phyloP scores from a whole-genome alignment of 2,113 vertebrate species.

The Lycaon pictus region DNA sequence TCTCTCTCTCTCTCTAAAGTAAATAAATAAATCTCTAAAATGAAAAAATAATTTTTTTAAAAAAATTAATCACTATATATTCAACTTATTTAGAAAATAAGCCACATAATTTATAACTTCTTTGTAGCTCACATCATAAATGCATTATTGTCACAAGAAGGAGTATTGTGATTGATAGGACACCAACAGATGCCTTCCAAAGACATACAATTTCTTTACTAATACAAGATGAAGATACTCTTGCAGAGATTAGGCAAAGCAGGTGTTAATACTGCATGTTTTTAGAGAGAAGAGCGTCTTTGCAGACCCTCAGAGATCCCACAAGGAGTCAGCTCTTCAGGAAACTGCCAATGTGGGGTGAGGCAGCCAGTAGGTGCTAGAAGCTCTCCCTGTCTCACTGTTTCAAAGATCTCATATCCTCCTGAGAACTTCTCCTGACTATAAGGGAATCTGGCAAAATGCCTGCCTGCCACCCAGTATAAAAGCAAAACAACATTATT shows the following conservation, averaged over 20 bases:
- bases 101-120: neutral
- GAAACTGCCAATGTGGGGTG: neutral
- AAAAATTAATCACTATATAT: neutral
- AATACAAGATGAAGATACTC: neutral
- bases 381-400: neutral
- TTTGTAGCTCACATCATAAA: neutral
- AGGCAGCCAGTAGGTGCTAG: neutral
- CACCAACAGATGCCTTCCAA: neutral
- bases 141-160: neutral
- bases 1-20: neutral
- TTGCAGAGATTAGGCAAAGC: neutral
- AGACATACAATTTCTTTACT: neutral
- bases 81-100: slow-evolving; percentile 34
- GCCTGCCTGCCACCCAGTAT: neutral
- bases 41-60: neutral
- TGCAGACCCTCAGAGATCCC: neutral
- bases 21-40: neutral
- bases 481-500: neutral
- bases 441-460: neutral
- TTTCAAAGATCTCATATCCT: neutral
- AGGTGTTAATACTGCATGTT: neutral
- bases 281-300: neutral
- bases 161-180: neutral
- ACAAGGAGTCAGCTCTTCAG: neutral
- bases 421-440: neutral